These are phyloP conservation scores for Pandemis heparana DNA, from an alignment of 2,888 invertebrate genomes.

Conservation along the genomic window DNA sequence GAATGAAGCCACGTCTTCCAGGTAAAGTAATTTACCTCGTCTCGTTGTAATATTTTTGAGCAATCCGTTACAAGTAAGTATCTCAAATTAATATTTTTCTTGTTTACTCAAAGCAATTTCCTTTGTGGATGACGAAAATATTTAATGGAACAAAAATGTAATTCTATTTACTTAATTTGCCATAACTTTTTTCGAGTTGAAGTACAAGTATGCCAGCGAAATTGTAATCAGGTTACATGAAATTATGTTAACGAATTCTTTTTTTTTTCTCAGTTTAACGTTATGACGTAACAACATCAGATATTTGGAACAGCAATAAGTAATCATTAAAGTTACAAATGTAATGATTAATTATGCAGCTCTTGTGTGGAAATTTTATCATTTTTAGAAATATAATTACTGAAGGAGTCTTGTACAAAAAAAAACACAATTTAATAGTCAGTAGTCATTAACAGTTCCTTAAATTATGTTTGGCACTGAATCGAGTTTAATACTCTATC, in stretches of 20 bases:
- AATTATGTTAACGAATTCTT: background rate
- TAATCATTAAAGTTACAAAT: too few relatives aligned
- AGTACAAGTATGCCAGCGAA: background rate
- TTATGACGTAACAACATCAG: too few relatives aligned
- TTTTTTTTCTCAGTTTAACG: background rate
- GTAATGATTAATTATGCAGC: too few relatives aligned
- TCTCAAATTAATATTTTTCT: slow-evolving; percentile 40
- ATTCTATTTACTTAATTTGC: slow-evolving; percentile 31
- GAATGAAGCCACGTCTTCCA: slow-evolving; percentile 54
- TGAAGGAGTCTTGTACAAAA: too few relatives aligned
- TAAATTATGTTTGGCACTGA: too few relatives aligned
- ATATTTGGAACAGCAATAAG: too few relatives aligned
- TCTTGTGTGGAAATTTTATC: background rate
- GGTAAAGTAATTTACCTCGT: slow-evolving; percentile 52
- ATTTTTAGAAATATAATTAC: too few relatives aligned
- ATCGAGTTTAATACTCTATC: too few relatives aligned
- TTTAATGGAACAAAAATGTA: slow-evolving; percentile 29
- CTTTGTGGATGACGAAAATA: slow-evolving; percentile 37
- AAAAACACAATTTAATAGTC: too few relatives aligned
- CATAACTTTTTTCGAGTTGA: slow-evolving; percentile 15
- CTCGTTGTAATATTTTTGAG: slow-evolving; percentile 36
- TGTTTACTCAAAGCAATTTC: slow-evolving; percentile 36
- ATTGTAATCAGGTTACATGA: background rate
- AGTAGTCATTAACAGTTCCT: too few relatives aligned
- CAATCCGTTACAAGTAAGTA: slow-evolving; percentile 34